Evolutionary conservation across 2,888 invertebrate genomes (phyloP), one percentile per base, ranked within the genome.

Genomic region (Lochmaea crataegi): DNA sequence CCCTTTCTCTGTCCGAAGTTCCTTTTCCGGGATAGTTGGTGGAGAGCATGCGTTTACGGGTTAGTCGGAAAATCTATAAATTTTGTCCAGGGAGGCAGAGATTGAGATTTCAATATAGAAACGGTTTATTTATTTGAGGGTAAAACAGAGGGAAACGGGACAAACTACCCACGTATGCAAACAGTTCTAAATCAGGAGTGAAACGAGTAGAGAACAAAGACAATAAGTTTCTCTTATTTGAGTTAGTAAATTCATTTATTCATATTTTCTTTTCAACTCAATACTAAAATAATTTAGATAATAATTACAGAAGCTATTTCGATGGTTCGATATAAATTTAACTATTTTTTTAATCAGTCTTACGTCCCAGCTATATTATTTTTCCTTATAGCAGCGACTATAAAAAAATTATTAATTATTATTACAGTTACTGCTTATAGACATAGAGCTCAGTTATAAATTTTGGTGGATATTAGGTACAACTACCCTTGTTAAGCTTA

Each of bases 1-100:
- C 80, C 82, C 82, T 82, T 84, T 82, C 81, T 79, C 82, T 82
- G 82, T 82, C 79, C 79, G 77, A 12, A 10, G 61, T 72, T 71
- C 75, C 64, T 14, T 72, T 76, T 79, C 79, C 78, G 68, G 79
- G 74, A 75, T 60, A 48, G 68, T 80, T 77, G 76, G 75, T 76
- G 75, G 78, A 58, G 80, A 78, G 78, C 79, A 79, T 75, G 80
- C 76, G 69, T 56, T n/a, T 48, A 53, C 32, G 18, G 42, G 16
- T 2, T 42, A 61, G n/a, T 3, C 26, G 72, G 70, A 72, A 75
- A 75, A 75, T 75, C 75, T 48, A 75, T 75, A 72, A 65, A 64
- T 64, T 68, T 16, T 60, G 68, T 48, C 53, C n/a, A 16, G 65
- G 41, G 16, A 26, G 32, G 22, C 48, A 10, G 41, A 41, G 53